Conservation (phyloP, 2,888 invertebrate genomes). For the Heteromurus nitidus region DNA sequence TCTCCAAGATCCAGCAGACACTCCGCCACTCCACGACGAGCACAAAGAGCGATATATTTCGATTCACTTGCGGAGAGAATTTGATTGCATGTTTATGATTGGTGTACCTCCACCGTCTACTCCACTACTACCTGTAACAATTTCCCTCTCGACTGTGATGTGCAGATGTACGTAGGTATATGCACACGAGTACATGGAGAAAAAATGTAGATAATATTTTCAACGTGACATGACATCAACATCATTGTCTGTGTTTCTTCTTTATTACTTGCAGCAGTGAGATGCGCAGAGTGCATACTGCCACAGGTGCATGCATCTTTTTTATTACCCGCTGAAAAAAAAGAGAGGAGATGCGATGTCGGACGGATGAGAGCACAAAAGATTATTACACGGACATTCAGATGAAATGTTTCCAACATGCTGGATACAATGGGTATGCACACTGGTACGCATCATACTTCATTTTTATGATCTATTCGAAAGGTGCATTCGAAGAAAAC, state of each 20-base stretch:
- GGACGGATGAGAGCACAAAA: constrained; percentile 7
- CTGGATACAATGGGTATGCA: neutral
- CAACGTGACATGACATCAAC: constrained; percentile 59
- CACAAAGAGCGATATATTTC: too few species aligned
- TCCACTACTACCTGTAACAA: constrained; percentile 1
- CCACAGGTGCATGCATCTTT: constrained; percentile 52
- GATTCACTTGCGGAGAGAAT: too few species aligned
- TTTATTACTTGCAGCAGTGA: constrained; percentile 28
- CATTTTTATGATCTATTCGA: constrained; percentile 40
- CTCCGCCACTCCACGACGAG: too few species aligned
- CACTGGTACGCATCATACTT: constrained; percentile 14
- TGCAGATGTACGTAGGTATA: too few species aligned
- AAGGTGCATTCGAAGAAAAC: constrained; percentile 18
- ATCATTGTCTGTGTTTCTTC: constrained; percentile 43
- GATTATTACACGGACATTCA: neutral
- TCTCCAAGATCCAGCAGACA: too few species aligned
- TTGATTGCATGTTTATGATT: constrained; percentile 6
- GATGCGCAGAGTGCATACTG: neutral
- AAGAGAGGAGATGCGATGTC: constrained; percentile 22
- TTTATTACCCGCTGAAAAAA: constrained; percentile 1
- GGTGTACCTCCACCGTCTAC: neutral
- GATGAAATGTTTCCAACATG: constrained; percentile 11
- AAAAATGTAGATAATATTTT: constrained; percentile 48
- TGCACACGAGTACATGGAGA: neutral
- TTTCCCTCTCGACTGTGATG: too few species aligned